These are phyloP conservation scores for Endotricha flammealis DNA, from an alignment of 2,888 invertebrate genomes.

Conservation along the genomic window DNA sequence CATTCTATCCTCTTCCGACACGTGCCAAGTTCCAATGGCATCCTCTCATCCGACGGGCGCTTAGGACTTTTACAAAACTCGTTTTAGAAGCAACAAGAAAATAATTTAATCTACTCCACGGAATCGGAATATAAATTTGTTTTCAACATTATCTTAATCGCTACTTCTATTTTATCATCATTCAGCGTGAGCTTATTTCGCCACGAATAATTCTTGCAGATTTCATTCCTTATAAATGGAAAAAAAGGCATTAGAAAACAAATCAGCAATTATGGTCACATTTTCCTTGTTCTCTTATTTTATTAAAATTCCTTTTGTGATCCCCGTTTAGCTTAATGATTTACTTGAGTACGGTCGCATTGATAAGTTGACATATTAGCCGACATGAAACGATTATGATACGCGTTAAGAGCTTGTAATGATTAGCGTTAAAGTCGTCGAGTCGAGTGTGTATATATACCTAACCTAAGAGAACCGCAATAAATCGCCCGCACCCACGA, in stretches of 20 bases:
- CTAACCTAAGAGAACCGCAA: constrained; percentile 48
- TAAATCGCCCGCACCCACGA: constrained; percentile 59
- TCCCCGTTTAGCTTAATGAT: not conserved
- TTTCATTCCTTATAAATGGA: constrained; percentile 36
- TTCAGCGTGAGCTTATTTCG: constrained; percentile 41
- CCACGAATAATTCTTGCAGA: constrained; percentile 34
- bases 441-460: constrained; percentile 41
- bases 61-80: constrained; percentile 44
- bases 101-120: constrained; percentile 64
- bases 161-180: constrained; percentile 54
- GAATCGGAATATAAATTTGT: constrained; percentile 67
- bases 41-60: constrained; percentile 44
- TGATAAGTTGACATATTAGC: constrained; percentile 2
- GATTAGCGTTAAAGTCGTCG: constrained; percentile 48
- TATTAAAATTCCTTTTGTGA: constrained; percentile 24
- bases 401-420: constrained; percentile 31
- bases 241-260: constrained; percentile 33
- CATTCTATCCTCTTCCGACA: constrained; percentile 48
- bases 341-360: not conserved
- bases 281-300: constrained; percentile 26
- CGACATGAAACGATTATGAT: constrained; percentile 11
- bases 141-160: constrained; percentile 64
- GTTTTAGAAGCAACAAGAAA: constrained; percentile 60
- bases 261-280: constrained; percentile 35
- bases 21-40: constrained; percentile 45